Percentiles rank a stretch among this genome's conserved stretches.
Conservation (phyloP, 1,140 invertebrate species). For the Drosophila guanche region DNA sequence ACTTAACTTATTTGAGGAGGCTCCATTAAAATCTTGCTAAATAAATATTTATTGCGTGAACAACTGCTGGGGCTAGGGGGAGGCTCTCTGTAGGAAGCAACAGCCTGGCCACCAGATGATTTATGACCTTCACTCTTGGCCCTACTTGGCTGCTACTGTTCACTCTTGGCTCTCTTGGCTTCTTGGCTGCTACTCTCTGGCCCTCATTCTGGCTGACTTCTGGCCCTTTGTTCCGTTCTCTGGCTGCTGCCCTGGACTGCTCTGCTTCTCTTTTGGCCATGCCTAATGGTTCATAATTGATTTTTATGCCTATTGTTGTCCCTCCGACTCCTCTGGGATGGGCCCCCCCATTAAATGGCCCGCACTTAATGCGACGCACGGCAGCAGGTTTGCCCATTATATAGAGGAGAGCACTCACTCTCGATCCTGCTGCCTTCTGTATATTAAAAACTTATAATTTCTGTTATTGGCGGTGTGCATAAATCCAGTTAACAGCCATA, state of each 20-base stretch:
- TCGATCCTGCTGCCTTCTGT: not conserved
- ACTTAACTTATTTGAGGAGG: slow-evolving; percentile 67
- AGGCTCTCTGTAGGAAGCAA: slow-evolving; percentile 47
- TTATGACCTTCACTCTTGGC: slow-evolving; percentile 60
- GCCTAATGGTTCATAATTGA: slow-evolving; percentile 79
- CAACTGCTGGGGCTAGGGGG: slow-evolving; percentile 52
- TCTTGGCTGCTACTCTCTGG: not conserved
- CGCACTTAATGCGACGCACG: slow-evolving; percentile 73
- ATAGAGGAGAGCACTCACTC: not conserved
- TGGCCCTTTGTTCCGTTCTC: slow-evolving; percentile 34
- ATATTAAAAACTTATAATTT: slow-evolving; percentile 79
- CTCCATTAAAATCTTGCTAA: slow-evolving; percentile 79
- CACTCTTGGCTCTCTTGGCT: not conserved
- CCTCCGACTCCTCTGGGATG: slow-evolving; percentile 24
- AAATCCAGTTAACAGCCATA: slow-evolving; percentile 66
- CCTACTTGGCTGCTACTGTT: slow-evolving; percentile 3
- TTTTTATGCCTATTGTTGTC: slow-evolving; percentile 77
- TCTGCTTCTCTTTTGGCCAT: slow-evolving; percentile 29
- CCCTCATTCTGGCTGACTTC: not conserved
- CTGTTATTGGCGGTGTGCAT: slow-evolving; percentile 69
- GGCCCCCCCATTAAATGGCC: slow-evolving; percentile 57
- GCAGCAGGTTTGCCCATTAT: slow-evolving; percentile 37
- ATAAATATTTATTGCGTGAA: slow-evolving; percentile 80
- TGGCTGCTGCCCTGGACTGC: not conserved
- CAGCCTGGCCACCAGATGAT: slow-evolving; percentile 70